These are phyloP conservation scores for Hipparchia semele DNA, from an alignment of 2,888 invertebrate genomes.

Conservation along the genomic window DNA sequence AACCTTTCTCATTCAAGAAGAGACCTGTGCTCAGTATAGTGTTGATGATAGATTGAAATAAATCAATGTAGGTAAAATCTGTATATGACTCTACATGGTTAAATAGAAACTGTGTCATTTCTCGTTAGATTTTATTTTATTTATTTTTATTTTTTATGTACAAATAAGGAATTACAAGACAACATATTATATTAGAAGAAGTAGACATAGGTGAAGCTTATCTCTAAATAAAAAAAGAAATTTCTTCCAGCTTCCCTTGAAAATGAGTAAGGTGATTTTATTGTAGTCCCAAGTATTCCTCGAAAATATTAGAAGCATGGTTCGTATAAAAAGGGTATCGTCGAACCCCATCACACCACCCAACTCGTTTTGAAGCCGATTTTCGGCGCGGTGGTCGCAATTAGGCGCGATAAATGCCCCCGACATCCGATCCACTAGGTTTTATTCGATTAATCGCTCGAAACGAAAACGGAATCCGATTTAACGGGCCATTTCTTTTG, in stretches of 20 bases:
- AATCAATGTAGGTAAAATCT: neutral
- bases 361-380: constrained; percentile 61
- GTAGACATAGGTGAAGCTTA: no score
- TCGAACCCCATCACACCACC: constrained; percentile 60
- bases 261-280: neutral
- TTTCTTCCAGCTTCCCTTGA: no score
- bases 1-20: no score
- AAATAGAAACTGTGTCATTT: neutral
- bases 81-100: neutral
- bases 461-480: constrained; percentile 68
- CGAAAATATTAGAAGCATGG: constrained; percentile 19
- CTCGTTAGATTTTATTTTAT: neutral
- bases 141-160: neutral
- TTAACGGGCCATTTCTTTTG: constrained; percentile 68
- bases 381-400: constrained; percentile 74
- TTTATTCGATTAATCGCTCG: constrained; percentile 73
- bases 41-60: neutral
- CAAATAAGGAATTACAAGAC: no score
- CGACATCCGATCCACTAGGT: constrained; percentile 68
- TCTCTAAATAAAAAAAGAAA: no score
- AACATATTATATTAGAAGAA: no score
- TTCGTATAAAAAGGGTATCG: constrained; percentile 29
- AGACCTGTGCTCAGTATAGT: no score
- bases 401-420: constrained; percentile 77
- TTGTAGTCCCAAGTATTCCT: constrained; percentile 5